Base-by-base conservation (phyloP, 2,113 vertebrate genomes). In the Notechis scutatus region DNA sequence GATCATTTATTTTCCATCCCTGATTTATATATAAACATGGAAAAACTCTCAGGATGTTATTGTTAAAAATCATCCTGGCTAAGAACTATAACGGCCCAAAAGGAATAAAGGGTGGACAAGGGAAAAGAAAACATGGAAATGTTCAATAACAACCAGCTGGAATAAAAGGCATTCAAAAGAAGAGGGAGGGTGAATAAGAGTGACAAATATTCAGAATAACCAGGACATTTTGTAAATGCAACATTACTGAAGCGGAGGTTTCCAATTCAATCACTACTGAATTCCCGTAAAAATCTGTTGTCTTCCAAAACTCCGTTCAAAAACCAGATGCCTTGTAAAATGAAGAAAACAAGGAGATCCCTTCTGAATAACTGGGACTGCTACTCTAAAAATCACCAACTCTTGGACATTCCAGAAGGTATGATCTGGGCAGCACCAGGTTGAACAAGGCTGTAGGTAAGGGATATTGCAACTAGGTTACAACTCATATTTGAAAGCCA, bases 21-120 rank as follows among this genome's bases (percentile, higher is more conserved):
- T 74, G 91, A 93, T 34, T 94, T 95, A 93, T 55, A 92, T 29
- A 94, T 89, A 91, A 92, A 95, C 96, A 95, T 39, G 91, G 91
- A 39, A 34, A 89, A 89, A 23, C 74, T 81, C 74, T 81, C 34
- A 57, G 50, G 18, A 89, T 54, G 87, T 88, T 29, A 88, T 57
- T 39, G 52, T 23, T 56, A 92, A 90, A 94, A 93, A 47, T 23
- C 89, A 47, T 29, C 56, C 34, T 90, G 34, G 24, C 18, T 45
- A 74, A 74, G 5, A 54, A 50, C 12, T 21, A 54, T 34, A 24
- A 54, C 15, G 15, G 45, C 26, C 45, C 89, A 50, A 64, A 61
- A 90, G 89, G 89, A 20, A 90, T 61, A 18, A 47, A 14, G 5
- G 39, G n/a, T 29, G 89, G 14, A 61, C 15, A 50, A 21, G 42